Evolutionary conservation across 2,113 vertebrate species (phyloP).

Genomic region (Peromyscus maniculatus): DNA sequence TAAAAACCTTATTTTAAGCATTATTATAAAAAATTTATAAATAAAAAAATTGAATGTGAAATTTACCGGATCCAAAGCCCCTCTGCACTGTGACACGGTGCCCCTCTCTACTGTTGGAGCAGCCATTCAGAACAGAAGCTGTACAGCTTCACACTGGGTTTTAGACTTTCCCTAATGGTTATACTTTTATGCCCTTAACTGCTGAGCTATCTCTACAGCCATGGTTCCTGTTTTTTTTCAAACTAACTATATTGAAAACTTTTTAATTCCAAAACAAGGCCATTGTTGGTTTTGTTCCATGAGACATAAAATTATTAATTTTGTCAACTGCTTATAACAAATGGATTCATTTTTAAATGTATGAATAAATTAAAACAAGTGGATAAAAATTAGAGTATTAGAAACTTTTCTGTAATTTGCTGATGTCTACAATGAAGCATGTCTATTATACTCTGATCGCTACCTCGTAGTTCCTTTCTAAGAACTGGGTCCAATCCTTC

Average conservation of each 20-base stretch:
- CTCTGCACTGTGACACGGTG: no score
- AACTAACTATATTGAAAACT: conserved; percentile 3
- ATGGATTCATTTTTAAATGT: conserved; percentile 10
- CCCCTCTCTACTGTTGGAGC: not conserved
- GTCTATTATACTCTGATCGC: not conserved
- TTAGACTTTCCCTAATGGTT: not conserved
- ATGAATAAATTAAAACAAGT: not conserved
- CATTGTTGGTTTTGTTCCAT: not conserved
- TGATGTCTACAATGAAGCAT: not conserved
- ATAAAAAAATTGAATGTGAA: not conserved
- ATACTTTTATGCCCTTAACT: not conserved
- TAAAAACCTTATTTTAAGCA: not conserved
- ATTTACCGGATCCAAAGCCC: not conserved
- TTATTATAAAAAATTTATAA: not conserved
- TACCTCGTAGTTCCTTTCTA: not conserved
- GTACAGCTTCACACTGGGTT: not conserved
- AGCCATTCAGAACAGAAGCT: not conserved
- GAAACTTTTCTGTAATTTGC: not conserved
- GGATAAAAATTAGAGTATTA: not conserved
- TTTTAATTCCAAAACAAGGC: conserved; percentile 26
- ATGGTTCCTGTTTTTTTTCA: not conserved
- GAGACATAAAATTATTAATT: not conserved
- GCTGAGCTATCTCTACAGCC: not conserved
- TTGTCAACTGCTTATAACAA: not conserved
- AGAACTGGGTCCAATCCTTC: not conserved